Evolutionary conservation across 1,140 invertebrate species (phyloP), one percentile per base, ranked within the genome.

Genomic region (Armadillidium nasatum): DNA sequence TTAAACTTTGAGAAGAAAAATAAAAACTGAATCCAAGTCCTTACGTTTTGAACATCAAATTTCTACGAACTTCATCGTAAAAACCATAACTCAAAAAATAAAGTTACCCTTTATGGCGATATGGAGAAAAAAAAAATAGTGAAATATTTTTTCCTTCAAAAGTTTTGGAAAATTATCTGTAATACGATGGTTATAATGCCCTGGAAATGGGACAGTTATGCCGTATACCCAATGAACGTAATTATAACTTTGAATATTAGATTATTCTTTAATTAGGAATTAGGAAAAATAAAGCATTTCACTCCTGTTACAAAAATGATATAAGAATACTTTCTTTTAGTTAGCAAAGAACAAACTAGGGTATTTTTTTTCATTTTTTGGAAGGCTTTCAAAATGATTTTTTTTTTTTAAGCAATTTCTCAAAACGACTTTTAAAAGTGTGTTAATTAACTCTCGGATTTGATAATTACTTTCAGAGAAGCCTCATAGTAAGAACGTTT

Each of bases 161-260:
- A 60, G 50, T 60, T 60, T 60, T 60, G 11, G 19, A 60, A n/a
- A 60, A 60, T 60, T 60, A 19, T 60, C 50, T 60, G 50, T 60
- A 15, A 60, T 60, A 60, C 19, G 11, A 60, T 19, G 50, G 50
- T 60, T 60, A 60, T 60, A 15, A 60, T 7, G 19, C 4, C 11
- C 50, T 60, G 11, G 11, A 15, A 60, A 60, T 60, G 19, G 50
- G 50, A 60, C 50, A 60, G 50, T 60, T 60, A 60, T 15, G 19
- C 50, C 50, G 50, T 15, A 60, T 60, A 60, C 11, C 7, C 50
- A 15, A 60, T 15, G 50, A 60, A 7, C 7, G 50, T 60, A 60
- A 60, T 60, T 60, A 60, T 60, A 60, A 60, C 50, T 60, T 60
- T 60, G 50, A 60, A 60, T 60, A 60, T 60, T 60, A 60, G 50